These are phyloP conservation scores for Schrankia costaestrigalis DNA, from an alignment of 2,888 invertebrate genomes.

Conservation along the genomic window DNA sequence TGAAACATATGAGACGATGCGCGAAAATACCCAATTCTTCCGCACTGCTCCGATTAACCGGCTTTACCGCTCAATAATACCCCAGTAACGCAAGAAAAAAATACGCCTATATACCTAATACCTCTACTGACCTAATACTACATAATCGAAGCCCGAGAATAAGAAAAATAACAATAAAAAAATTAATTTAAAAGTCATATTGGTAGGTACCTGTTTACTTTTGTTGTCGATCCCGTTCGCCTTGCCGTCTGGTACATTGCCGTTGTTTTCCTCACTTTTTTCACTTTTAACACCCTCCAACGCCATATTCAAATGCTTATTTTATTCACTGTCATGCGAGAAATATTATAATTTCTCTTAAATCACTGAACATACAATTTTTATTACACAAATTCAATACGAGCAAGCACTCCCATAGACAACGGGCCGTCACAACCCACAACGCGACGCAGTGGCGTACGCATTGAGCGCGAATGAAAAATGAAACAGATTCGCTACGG, in stretches of 20 bases:
- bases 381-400: slow-evolving; percentile 66
- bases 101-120: neutral
- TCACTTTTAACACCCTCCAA: slow-evolving; percentile 79
- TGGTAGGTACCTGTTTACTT: slow-evolving; percentile 79
- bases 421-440: slow-evolving; percentile 52
- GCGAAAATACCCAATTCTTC: slow-evolving; percentile 49
- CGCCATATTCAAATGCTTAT: slow-evolving; percentile 70
- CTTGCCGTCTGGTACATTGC: slow-evolving; percentile 74
- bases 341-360: slow-evolving; percentile 47
- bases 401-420: slow-evolving; percentile 70
- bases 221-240: slow-evolving; percentile 81
- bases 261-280: slow-evolving; percentile 78
- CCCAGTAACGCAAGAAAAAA: slow-evolving; percentile 15
- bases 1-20: slow-evolving; percentile 47
- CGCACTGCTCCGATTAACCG: slow-evolving; percentile 29
- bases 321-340: slow-evolving; percentile 76
- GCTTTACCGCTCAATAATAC: slow-evolving; percentile 11
- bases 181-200: slow-evolving; percentile 43
- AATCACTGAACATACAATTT: slow-evolving; percentile 59
- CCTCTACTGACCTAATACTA: slow-evolving; percentile 2
- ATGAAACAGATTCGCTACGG: slow-evolving; percentile 35
- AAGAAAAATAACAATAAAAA: slow-evolving; percentile 37
- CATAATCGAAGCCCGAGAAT: slow-evolving; percentile 16
- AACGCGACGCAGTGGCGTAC: slow-evolving; percentile 52
- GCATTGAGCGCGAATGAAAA: slow-evolving; percentile 75